Conservation (phyloP, 2,797 vertebrate genomes). For the Parauchenoglanis punctatus region DNA sequence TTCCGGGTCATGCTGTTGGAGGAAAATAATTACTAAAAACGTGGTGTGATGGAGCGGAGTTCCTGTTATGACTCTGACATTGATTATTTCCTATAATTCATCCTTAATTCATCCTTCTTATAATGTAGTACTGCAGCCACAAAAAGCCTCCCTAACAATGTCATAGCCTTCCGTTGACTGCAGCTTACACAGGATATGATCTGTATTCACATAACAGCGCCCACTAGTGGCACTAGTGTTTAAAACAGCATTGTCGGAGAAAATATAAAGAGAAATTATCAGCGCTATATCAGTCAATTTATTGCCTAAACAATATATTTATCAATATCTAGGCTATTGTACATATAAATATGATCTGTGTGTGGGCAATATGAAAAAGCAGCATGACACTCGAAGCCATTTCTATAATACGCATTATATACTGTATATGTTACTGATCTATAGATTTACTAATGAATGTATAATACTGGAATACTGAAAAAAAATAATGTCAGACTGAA, state of each 20-base stretch:
- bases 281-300: background rate
- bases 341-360: background rate
- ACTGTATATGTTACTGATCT: background rate
- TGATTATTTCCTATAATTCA: background rate
- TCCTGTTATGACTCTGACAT: background rate
- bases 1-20: background rate
- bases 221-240: background rate
- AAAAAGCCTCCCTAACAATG: no score
- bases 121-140: background rate
- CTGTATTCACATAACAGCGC: background rate
- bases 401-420: background rate
- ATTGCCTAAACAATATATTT: background rate
- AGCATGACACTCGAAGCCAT: background rate
- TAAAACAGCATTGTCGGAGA: no score
- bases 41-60: background rate
- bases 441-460: background rate
- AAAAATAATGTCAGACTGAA: no score
- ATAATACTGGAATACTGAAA: background rate
- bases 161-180: background rate
- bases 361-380: background rate
- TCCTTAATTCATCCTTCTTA: background rate
- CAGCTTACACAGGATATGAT: background rate
- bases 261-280: background rate
- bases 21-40: background rate
- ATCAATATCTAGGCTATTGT: background rate